Evolutionary conservation across 2,888 invertebrate species (phyloP).

Genomic region (Entomobrya proxima): DNA sequence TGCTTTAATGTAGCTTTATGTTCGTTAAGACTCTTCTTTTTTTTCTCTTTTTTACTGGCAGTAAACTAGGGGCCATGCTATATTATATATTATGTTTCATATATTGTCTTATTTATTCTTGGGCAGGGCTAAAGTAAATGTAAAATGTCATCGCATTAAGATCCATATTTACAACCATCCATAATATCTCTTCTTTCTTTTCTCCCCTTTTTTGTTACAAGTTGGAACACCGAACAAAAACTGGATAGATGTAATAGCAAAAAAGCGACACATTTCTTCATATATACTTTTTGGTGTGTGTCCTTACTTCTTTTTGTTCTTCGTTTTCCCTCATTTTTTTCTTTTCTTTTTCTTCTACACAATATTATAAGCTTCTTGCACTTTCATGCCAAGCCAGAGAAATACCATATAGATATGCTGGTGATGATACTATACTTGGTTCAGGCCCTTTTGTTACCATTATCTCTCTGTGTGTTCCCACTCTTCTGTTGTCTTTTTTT

Average conservation of each 20-base stretch:
- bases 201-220: conserved; percentile 44
- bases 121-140: conserved; percentile 65
- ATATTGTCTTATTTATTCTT: conserved; percentile 67
- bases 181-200: conserved; percentile 59
- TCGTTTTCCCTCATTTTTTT: background rate
- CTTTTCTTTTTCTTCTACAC: background rate
- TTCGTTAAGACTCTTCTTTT: conserved; percentile 54
- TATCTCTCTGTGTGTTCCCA: background rate
- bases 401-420: background rate
- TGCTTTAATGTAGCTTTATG: conserved; percentile 65
- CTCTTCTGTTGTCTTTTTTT: conserved; percentile 23
- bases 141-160: conserved; percentile 69
- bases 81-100: conserved; percentile 40
- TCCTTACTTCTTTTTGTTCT: conserved; percentile 45
- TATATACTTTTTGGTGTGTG: conserved; percentile 2
- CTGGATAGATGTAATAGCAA: too few relatives aligned
- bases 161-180: conserved; percentile 68
- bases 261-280: conserved; percentile 49
- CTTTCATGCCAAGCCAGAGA: background rate
- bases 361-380: conserved; percentile 31
- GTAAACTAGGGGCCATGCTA: background rate
- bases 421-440: background rate
- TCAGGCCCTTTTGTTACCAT: conserved; percentile 9
- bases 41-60: background rate
- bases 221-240: conserved; percentile 31